phyloP scores from a whole-genome alignment of 1,140 invertebrate species.

The Teleogryllus occipitalis region DNA sequence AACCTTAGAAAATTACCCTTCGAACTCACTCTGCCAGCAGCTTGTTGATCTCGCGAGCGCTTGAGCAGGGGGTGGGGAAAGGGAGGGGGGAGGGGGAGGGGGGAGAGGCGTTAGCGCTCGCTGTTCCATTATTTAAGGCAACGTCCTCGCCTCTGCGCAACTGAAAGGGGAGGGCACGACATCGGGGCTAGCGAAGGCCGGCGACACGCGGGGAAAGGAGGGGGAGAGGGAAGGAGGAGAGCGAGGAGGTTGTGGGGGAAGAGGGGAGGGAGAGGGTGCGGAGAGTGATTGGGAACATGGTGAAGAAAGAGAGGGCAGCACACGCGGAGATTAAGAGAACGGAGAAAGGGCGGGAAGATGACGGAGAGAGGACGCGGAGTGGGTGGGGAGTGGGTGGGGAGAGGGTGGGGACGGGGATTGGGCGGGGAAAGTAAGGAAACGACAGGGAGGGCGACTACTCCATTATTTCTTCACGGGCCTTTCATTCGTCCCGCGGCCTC shows the following conservation, averaged over 20 bases:
- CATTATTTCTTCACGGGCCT: background rate
- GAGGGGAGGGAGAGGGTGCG: background rate
- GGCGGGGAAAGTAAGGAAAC: no score
- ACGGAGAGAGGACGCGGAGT: background rate
- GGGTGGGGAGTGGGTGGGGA: no score
- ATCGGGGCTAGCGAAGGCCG: background rate
- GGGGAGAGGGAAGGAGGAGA: no score
- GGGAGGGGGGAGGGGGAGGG: no score
- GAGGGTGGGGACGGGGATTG: no score
- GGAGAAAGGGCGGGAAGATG: background rate
- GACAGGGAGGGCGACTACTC: background rate
- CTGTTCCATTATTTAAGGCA: background rate
- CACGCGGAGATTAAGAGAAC: no score
- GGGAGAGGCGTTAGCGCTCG: background rate
- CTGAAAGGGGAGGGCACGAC: no score
- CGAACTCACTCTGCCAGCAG: background rate
- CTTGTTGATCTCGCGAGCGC: background rate
- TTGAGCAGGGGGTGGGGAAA: background rate
- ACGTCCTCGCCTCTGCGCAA: background rate
- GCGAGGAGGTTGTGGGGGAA: no score
- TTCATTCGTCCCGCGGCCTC: background rate
- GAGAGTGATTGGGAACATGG: background rate
- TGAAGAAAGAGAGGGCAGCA: no score
- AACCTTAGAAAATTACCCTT: background rate
- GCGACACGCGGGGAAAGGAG: no score